Evolutionary conservation across 1,140 invertebrate genomes (phyloP), one percentile per base, ranked within the genome.

Genomic region (Drosophila oshimai): DNA sequence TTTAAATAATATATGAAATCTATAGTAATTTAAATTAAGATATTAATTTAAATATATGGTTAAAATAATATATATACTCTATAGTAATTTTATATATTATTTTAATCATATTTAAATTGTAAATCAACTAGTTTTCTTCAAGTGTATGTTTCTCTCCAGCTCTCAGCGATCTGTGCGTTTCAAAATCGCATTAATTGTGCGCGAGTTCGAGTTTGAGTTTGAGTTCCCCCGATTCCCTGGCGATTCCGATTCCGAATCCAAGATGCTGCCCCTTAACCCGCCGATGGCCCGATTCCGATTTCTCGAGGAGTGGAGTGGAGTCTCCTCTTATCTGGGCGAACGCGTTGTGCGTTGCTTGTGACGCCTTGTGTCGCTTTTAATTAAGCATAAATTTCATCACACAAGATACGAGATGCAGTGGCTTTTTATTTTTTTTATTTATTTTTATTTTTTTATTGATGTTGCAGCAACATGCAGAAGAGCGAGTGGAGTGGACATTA

Each of bases 331-430:
- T 65, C 70, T 74, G 37, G 12, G 10, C 45, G 33, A 50, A 74
- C 50, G 72, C 71, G 49, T 74, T 67, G 61, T 74, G 70, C 57
- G 69, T 72, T 57, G 45, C 62, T 33, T 54, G 65, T 71, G 70
- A 74, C 69, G 64, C 74, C 73, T 78, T 80, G 73, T 88, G 87
- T 89, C 81, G 80, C 79, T 87, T 90, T 90, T 90, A 90, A 90
- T 90, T 90, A 90, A 88, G 88, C 88, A 90, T 90, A 90, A 90
- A 90, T 90, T 90, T 86, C 75, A 84, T 88, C 84, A 80, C 89
- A 72, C 72, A 74, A 84, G 88, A 89, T 88, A 89, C 69, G 73
- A 86, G 46, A 29, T 55, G 45, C 50, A 86, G 41, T 9, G 18
- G 20, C 5, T 76, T 49, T 60, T 58, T 29, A 1, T 4, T 7